Percentiles rank a stretch among this genome's conserved stretches.
These are phyloP conservation scores for Myripristis murdjan DNA, from an alignment of 2,797 vertebrate species.

Conservation along the genomic window DNA sequence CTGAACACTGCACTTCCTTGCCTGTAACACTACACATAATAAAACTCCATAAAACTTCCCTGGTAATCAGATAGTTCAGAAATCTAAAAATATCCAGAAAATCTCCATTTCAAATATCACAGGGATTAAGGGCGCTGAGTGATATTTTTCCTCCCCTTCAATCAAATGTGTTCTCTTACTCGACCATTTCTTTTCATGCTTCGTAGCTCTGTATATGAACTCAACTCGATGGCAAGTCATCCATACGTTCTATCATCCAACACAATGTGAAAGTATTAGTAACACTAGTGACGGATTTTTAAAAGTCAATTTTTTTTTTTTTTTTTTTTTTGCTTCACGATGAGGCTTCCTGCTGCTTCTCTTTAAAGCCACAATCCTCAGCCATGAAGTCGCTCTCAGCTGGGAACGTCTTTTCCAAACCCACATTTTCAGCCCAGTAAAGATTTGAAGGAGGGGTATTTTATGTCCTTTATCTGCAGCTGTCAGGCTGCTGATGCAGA, in stretches of 20 bases:
- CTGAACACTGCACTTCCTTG: slow-evolving; percentile 24
- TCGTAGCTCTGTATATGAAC: slow-evolving; percentile 4
- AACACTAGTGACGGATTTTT: slow-evolving; percentile 40
- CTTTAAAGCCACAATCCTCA: slow-evolving; percentile 56
- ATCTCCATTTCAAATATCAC: slow-evolving; percentile 32
- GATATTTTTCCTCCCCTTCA: slow-evolving; percentile 25
- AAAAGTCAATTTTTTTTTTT: slow-evolving; percentile 15
- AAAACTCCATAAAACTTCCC: neutral
- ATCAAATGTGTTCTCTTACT: slow-evolving; percentile 49
- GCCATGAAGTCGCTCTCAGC: slow-evolving; percentile 47
- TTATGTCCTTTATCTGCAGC: slow-evolving; percentile 61
- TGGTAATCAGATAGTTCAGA: slow-evolving; percentile 6
- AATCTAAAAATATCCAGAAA: slow-evolving; percentile 23
- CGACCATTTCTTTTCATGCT: slow-evolving; percentile 54
- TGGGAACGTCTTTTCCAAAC: slow-evolving; percentile 33
- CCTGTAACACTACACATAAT: slow-evolving; percentile 2
- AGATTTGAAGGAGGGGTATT: slow-evolving; percentile 56
- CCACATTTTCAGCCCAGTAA: slow-evolving; percentile 32
- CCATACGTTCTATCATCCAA: slow-evolving; percentile 35
- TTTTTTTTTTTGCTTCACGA: slow-evolving; percentile 47
- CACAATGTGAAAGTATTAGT: slow-evolving; percentile 40
- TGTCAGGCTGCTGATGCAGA: slow-evolving; percentile 54
- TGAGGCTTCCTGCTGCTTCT: slow-evolving; percentile 60
- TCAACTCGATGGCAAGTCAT: slow-evolving; percentile 30
- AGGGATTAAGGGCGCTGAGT: neutral